These are phyloP conservation scores for Trilocha varians DNA, from an alignment of 2,888 invertebrate genomes.

Conservation along the genomic window DNA sequence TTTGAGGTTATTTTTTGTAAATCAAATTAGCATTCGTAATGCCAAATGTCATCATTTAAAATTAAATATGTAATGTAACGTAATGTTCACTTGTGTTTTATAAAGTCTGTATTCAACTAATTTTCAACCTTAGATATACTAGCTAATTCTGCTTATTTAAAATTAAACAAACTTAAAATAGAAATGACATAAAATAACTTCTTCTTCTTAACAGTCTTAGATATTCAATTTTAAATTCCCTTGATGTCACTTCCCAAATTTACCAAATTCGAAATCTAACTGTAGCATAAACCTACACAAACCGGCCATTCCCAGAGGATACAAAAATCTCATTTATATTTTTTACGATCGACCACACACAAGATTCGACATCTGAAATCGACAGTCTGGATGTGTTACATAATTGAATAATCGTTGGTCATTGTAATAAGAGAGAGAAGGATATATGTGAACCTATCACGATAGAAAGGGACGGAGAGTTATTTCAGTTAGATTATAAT, in stretches of 20 bases:
- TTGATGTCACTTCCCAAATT: neutral
- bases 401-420: neutral
- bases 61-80: no score
- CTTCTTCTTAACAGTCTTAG: no score
- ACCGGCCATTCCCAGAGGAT: constrained; percentile 8
- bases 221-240: no score
- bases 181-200: no score
- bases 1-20: no score
- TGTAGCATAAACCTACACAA: neutral
- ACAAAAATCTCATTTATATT: constrained; percentile 21
- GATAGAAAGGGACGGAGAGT: neutral
- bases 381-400: constrained; percentile 2
- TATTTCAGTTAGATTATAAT: neutral
- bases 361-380: neutral
- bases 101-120: no score
- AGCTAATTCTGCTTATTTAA: no score
- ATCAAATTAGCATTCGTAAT: no score
- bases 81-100: no score
- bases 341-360: constrained; percentile 16
- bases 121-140: no score
- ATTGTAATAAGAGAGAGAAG: neutral
- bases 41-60: no score
- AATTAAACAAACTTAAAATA: no score
- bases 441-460: neutral
- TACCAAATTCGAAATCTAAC: neutral